Evolutionary conservation across 92 coral and sea anemone species (phyloP).

Genomic region (Meandrina meandrites): DNA sequence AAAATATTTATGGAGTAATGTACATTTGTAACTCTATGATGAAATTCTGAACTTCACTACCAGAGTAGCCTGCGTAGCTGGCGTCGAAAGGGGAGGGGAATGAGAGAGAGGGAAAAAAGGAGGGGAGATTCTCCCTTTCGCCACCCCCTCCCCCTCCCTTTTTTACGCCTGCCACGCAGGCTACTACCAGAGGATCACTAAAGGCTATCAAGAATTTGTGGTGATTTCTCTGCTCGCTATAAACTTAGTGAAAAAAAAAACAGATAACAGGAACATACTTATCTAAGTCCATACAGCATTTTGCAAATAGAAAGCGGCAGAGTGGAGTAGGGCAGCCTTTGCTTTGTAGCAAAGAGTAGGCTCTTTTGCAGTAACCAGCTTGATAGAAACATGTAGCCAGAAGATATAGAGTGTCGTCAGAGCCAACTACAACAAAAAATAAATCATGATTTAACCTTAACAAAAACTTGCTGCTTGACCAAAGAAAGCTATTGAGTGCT

Average conservation of each 20-base stretch:
- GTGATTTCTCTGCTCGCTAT: not conserved
- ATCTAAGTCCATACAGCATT: slow-evolving; percentile 91
- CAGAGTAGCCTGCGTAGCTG: no score
- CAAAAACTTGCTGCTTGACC: not conserved
- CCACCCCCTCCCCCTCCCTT: no score
- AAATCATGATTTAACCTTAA: not conserved
- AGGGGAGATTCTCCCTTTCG: no score
- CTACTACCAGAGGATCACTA: not conserved
- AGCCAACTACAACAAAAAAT: slow-evolving; percentile 66
- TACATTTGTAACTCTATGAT: not conserved
- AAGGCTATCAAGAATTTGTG: not conserved
- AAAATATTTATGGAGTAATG: not conserved
- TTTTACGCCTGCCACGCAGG: no score
- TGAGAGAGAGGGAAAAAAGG: no score
- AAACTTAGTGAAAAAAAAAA: not conserved
- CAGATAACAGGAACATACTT: slow-evolving; percentile 68
- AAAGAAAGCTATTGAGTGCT: not conserved
- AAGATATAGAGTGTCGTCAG: slow-evolving; percentile 91
- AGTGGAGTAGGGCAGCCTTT: slow-evolving; percentile 89
- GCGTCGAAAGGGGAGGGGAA: no score
- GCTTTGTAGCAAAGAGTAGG: slow-evolving; percentile 82
- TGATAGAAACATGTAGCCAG: slow-evolving; percentile 94
- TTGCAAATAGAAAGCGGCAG: slow-evolving; percentile 95
- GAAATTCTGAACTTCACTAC: not conserved
- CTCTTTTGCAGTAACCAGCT: slow-evolving; percentile 85